A percentile compares a stretch with the other conserved stretches of the same genome.
phyloP scores from a whole-genome alignment of 2,113 vertebrate genomes.

The Crotophaga sulcirostris region DNA sequence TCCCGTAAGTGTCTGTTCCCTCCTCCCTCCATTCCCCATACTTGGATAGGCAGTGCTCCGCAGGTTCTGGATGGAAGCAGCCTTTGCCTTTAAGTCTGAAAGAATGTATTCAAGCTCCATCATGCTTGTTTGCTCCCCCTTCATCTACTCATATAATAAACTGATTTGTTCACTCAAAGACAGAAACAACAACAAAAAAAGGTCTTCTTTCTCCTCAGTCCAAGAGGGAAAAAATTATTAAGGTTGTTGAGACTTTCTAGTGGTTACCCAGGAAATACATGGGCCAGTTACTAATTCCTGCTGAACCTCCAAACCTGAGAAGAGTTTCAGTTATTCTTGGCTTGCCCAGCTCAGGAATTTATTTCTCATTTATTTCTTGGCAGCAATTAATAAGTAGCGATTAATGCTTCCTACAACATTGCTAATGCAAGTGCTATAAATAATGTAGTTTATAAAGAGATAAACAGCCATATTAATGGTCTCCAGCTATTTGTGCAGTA shows the following conservation, averaged over 20 bases:
- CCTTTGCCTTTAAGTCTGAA: neutral
- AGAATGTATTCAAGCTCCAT: neutral
- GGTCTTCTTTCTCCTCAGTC: neutral
- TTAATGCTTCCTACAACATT: slow-evolving; percentile 57
- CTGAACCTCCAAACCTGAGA: neutral
- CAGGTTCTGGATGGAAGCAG: neutral
- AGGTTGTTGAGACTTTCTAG: neutral
- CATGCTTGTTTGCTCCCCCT: neutral
- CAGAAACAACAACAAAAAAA: neutral
- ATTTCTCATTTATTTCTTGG: slow-evolving; percentile 49
- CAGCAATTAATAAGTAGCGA: slow-evolving; percentile 67
- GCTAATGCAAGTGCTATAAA: slow-evolving; percentile 62
- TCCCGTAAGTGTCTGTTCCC: neutral
- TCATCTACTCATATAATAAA: neutral
- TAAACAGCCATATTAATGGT: slow-evolving; percentile 64
- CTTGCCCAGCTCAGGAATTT: slow-evolving; percentile 23
- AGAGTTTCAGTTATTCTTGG: slow-evolving; percentile 37
- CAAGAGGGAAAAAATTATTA: accelerated
- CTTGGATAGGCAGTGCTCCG: neutral
- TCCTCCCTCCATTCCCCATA: neutral
- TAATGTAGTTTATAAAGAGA: slow-evolving; percentile 66
- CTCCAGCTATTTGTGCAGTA: slow-evolving; percentile 59
- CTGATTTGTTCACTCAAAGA: neutral
- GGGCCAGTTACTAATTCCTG: neutral
- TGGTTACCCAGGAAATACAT: neutral